phyloP scores from a whole-genome alignment of 1,140 invertebrate species.

The Pseudachorutes palmiensis region DNA sequence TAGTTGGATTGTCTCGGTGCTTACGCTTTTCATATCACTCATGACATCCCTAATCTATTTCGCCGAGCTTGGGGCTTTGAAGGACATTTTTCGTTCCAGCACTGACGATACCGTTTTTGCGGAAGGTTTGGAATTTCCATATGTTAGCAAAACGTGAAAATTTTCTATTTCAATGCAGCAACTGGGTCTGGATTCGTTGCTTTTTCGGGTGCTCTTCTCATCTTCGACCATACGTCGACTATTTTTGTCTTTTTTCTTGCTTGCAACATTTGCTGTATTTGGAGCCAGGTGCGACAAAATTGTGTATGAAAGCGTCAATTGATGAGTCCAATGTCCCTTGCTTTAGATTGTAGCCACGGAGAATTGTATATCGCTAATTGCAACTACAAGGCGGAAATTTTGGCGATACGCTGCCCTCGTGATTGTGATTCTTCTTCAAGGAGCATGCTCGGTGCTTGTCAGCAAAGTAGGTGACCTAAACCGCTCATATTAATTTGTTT shows the following conservation, averaged over 20 bases:
- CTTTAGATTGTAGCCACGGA: not conserved
- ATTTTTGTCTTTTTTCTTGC: not conserved
- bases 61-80: not conserved
- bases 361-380: not conserved
- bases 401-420: not conserved
- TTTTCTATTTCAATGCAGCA: too few species aligned
- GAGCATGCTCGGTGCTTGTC: not conserved
- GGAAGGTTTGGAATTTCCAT: not conserved
- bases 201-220: not conserved
- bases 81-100: not conserved
- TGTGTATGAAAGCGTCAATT: not conserved
- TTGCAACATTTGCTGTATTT: not conserved
- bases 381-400: not conserved
- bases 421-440: not conserved
- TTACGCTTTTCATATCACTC: not conserved
- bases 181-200: not conserved
- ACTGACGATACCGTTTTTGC: not conserved
- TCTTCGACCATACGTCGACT: not conserved
- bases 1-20: not conserved
- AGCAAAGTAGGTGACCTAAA: not conserved
- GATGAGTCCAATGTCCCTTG: not conserved
- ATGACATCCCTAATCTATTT: not conserved
- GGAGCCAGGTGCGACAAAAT: not conserved
- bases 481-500: not conserved
- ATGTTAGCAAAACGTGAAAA: not conserved